Evolutionary conservation across 2,888 invertebrate species (phyloP), one percentile per base, ranked within the genome.

Genomic region (Dicycla oo): DNA sequence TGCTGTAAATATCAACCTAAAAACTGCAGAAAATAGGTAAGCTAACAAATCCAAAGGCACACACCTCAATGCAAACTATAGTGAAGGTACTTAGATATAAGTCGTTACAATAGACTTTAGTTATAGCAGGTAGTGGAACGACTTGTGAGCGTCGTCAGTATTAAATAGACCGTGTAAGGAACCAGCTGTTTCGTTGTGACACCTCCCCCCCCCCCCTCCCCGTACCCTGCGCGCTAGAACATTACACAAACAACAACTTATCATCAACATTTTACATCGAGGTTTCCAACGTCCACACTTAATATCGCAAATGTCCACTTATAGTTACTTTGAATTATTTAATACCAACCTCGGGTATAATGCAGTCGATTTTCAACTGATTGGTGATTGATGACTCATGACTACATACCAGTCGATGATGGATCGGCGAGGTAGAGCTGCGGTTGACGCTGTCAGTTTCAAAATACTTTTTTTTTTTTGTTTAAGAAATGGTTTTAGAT

Each of bases 291-390:
- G 51, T 72, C 45, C 40, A 56, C 61, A 51, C 60, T 56, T 38
- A 78, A 54, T 49, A 47, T 45, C 47, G 23, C 34, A 53, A 69
- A 69, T 26, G 53, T 53, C 78, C 70, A 69, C 62, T 63, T 63
- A 63, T 51, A 18, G 45, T 45, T 57, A 75, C 47, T 53, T 34
- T 23, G 43, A 49, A 63, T 58, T 26, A 60, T 40, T 63, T 58
- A 13, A 53, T 7, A 26, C 6, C 30, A 57, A 30, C 78, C 75
- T 75, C 47, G n/a, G 6, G 4, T 15, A 13, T 26, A 5, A 30
- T 13, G 38, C 53, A 38, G 11, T 38, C 38, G 30, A 43, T 54
- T 23, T 11, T 34, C 11, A 6, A 51, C 45, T n/a, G n/a, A n/a
- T n/a, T n/a, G n/a, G n/a, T 56, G 34, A 64, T 64, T 45, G 4